Conservation (phyloP, 2,797 vertebrate species). For the Gallinago solitaria region DNA sequence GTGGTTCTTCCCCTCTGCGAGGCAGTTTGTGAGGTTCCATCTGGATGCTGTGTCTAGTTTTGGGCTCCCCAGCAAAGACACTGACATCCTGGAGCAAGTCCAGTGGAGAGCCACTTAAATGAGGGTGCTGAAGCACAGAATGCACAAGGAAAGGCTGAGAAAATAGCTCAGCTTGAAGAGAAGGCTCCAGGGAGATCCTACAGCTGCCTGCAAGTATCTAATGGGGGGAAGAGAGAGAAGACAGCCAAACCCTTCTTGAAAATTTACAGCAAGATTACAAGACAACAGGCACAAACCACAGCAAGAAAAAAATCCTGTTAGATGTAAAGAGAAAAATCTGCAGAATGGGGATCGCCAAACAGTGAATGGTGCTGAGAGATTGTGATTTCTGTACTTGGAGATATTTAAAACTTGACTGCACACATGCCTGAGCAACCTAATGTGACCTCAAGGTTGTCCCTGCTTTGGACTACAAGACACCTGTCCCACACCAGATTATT, state of each 20-base stretch:
- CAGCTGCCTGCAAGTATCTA: neutral
- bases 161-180: neutral
- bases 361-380: neutral
- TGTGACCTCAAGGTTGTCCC: neutral
- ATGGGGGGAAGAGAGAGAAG: neutral
- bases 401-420: neutral
- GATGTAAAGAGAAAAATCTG: neutral
- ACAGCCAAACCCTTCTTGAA: neutral
- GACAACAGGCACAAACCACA: neutral
- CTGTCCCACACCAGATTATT: neutral
- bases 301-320: neutral
- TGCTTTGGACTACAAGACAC: neutral
- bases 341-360: neutral
- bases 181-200: neutral
- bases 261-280: neutral
- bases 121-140: neutral
- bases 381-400: neutral
- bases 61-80: neutral
- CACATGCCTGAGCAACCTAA: neutral
- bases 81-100: neutral
- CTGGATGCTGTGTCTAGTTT: neutral
- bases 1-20: neutral
- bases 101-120: neutral
- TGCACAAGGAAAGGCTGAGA: neutral
- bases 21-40: no score